phyloP scores from a whole-genome alignment of 2,888 invertebrate genomes.

The Ophioninae sp. region DNA sequence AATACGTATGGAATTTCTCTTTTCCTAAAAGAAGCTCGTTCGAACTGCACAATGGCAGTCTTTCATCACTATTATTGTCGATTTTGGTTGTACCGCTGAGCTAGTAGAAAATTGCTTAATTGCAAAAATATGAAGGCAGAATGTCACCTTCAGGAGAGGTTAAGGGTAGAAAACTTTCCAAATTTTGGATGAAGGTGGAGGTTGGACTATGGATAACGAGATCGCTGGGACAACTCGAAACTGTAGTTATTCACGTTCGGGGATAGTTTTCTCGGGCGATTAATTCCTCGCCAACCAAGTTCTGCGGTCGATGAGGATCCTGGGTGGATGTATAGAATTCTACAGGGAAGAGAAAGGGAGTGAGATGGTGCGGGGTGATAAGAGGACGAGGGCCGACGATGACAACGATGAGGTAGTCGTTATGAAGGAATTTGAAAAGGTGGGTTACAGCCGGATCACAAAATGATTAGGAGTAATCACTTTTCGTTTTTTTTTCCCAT shows the following conservation, averaged over 20 bases:
- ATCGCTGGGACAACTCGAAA: slow-evolving; percentile 24
- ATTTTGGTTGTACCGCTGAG: too few relatives aligned
- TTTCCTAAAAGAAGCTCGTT: background rate
- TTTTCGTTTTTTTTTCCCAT: too few relatives aligned
- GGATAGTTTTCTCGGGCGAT: slow-evolving; percentile 49
- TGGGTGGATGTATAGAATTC: background rate
- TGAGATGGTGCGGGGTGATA: background rate
- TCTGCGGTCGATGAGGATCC: slow-evolving; percentile 47
- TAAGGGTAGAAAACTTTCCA: background rate
- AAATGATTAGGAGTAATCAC: too few relatives aligned
- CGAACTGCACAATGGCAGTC: background rate
- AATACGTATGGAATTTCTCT: background rate
- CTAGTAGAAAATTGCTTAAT: too few relatives aligned
- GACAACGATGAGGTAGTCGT: too few relatives aligned
- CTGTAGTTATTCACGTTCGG: slow-evolving; percentile 52
- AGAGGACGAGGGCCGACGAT: too few relatives aligned
- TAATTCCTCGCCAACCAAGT: slow-evolving; percentile 50
- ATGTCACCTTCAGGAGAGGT: too few relatives aligned
- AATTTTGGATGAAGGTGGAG: background rate
- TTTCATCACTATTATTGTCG: too few relatives aligned
- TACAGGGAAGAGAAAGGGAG: slow-evolving; percentile 3
- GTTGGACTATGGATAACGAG: slow-evolving; percentile 33
- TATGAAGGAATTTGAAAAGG: too few relatives aligned
- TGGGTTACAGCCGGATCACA: too few relatives aligned
- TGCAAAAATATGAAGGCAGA: too few relatives aligned